Evolutionary conservation across 2,113 vertebrate genomes (phyloP).

Genomic region (Ictalurus punctatus): DNA sequence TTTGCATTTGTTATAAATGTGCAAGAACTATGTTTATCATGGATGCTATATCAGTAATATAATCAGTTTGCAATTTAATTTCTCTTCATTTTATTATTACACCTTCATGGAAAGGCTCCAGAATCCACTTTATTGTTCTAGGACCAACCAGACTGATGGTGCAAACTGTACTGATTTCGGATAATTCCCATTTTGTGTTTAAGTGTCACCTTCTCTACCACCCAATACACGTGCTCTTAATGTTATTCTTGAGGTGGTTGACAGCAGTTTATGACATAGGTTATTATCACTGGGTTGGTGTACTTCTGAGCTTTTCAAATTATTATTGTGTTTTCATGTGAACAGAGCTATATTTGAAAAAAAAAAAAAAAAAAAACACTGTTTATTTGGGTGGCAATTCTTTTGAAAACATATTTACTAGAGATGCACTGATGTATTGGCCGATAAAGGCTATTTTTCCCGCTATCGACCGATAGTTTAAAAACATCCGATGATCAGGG

Average conservation of each 20-base stretch:
- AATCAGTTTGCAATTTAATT: background rate
- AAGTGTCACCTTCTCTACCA: background rate
- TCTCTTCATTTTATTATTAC: background rate
- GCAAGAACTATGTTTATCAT: no score
- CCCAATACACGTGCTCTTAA: background rate
- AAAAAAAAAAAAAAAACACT: background rate
- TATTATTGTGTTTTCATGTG: background rate
- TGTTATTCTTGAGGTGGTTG: background rate
- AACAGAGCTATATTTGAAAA: background rate
- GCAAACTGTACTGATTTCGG: background rate
- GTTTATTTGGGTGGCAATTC: background rate
- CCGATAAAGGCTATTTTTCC: no score
- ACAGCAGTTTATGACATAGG: background rate
- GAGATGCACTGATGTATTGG: no score
- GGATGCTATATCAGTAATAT: no score
- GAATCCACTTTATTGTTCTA: background rate
- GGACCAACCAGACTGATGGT: background rate
- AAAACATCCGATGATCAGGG: no score
- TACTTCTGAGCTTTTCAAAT: background rate
- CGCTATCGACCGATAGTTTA: no score
- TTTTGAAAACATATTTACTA: background rate
- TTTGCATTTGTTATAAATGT: background rate
- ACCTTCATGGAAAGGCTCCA: background rate
- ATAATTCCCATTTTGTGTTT: background rate
- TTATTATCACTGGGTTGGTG: background rate